Evolutionary conservation across 2,888 invertebrate genomes (phyloP), one percentile per base, ranked within the genome.

Genomic region (Diaprepes abbreviatus): DNA sequence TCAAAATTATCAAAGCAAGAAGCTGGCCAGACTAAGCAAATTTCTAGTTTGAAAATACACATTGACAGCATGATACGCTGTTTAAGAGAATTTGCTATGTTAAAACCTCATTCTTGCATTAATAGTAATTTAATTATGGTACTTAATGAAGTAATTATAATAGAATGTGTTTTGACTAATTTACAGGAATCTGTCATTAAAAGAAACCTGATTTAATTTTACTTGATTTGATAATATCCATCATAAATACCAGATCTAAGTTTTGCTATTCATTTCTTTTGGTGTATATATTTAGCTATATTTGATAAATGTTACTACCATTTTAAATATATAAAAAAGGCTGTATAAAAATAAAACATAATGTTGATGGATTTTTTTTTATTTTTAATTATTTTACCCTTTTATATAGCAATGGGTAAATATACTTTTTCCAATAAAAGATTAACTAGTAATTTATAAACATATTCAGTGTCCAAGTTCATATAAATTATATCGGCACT

Each of bases 11-110:
- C 68, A 24, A 71, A 71, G 62, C n/a, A 36, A 24, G 68, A 75
- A 60, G 76, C 71, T 1, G 9, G 54, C 36, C 35, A 74, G 63
- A 64, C 63, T 5, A 73, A 74, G 69, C 33, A 54, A 28, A 74
- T 77, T n/a, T 74, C 74, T 3, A 63, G 66, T 24, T 60, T 74
- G 35, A 55, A 75, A 9, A 74, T 76, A 33, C 76, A 77, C 36
- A 68, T 74, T 36, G 76, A 76, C 70, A 48, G 74, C 17, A 72
- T 75, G 3, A 76, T 76, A 7, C 16, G 70, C 40, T 57, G 74
- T 66, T 7, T 76, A 38, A 17, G 74, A 60, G 73, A 74, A 40
- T 76, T 73, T 63, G 35, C 60, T 14, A 58, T 76, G 52, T 45
- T 73, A 12, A 35, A 54, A 43, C 65, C 67, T 12, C 75, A 75